Evolutionary conservation across 2,888 invertebrate species (phyloP), one percentile per base, ranked within the genome.

Genomic region (Zaprionus obscuricornis): DNA sequence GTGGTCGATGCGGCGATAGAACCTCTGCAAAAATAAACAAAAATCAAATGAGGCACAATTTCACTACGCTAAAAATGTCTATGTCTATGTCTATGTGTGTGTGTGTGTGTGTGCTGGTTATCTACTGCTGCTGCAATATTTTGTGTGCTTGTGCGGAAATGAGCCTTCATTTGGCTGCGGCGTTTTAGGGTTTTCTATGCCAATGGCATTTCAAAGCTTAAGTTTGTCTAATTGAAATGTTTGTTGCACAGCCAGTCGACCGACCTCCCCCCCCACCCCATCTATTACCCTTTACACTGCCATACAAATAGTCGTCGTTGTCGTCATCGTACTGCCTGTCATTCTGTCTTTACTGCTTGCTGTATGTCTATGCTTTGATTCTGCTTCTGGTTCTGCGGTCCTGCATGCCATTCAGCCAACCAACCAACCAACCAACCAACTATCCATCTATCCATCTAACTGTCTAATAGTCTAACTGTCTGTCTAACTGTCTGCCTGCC

Each of bases 1-100:
- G 96, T 2, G 97, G 97, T 65, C 97, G 92, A 89, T 96, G 96
- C 4, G 97, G 97, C 46, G 95, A 95, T 37, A 97, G 92, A 24
- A 96, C 95, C 92, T 97, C 97, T 95, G 91, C 70, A 71, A 76
- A 64, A 68, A 77, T 74, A 67, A 74, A 74, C 66, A 66, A 74
- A n/a, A 64, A 72, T 66, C 68, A 66, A 82, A 78, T 70, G 74
- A 72, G 72, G 29, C 58, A 56, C 37, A 8, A 31, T 27, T 40
- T 7, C 8, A n/a, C n/a, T n/a, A n/a, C n/a, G n/a, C n/a, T n/a
- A n/a, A n/a, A 22, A 31, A 8, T 36, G 27, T 24, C 3, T 43
- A 14, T 29, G 16, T 10, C 3, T 34, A 24, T 24, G 17, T 13
- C 26, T 16, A 2, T 36, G 45, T 18, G 3, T 47, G 8, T 27